Evolutionary conservation across 2,888 invertebrate species (phyloP).

Genomic region (Liodrosophila aerea): DNA sequence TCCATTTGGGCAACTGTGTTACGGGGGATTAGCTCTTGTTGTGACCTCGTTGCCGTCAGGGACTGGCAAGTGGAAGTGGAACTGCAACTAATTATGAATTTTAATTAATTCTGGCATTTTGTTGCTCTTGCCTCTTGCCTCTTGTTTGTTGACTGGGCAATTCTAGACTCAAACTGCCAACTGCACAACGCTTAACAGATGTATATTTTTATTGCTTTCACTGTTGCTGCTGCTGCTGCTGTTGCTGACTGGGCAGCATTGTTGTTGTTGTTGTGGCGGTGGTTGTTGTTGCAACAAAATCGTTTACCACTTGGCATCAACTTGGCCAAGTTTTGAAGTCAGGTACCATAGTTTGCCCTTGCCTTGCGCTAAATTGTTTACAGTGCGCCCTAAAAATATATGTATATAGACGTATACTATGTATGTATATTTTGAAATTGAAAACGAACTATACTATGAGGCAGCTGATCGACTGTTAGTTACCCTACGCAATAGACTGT

Average conservation of each 20-base stretch:
- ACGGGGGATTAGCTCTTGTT: constrained; percentile 38
- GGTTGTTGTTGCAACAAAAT: constrained; percentile 8
- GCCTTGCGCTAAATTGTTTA: background rate
- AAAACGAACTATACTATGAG: no score
- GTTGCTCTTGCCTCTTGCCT: constrained; percentile 8
- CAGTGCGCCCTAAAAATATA: background rate
- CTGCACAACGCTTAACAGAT: constrained; percentile 13
- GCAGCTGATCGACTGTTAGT: no score
- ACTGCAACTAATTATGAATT: constrained; percentile 67
- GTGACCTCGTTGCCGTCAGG: constrained; percentile 42
- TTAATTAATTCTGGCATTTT: constrained; percentile 60
- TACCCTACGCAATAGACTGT: no score
- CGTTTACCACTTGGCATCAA: constrained; percentile 20
- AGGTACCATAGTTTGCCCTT: constrained; percentile 4
- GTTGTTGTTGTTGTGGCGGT: background rate
- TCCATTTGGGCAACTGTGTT: background rate
- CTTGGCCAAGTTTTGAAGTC: constrained; percentile 6
- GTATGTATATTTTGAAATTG: no score
- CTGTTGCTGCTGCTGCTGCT: constrained; percentile 4
- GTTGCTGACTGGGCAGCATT: constrained; percentile 17
- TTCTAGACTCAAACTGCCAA: constrained; percentile 1
- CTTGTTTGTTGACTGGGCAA: constrained; percentile 13
- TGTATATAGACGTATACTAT: no score
- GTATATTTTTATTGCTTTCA: constrained; percentile 6
- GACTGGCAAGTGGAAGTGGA: constrained; percentile 21